These are phyloP conservation scores for Scophthalmus maximus DNA, from an alignment of 2,113 vertebrate genomes.

Conservation along the genomic window DNA sequence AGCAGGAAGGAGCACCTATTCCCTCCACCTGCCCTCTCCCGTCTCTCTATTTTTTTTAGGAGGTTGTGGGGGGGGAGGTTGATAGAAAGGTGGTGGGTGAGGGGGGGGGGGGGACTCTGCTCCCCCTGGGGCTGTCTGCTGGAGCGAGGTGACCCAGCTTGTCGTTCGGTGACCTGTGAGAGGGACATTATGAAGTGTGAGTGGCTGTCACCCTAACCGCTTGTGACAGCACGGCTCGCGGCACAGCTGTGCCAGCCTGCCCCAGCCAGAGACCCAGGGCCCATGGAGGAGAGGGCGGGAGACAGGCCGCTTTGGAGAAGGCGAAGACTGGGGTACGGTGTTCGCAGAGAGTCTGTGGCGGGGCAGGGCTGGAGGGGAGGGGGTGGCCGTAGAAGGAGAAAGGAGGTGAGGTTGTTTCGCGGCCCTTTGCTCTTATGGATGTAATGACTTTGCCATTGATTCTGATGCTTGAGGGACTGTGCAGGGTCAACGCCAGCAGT, in stretches of 20 bases:
- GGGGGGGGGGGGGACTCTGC: constrained; percentile 69
- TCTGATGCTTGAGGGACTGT: constrained; percentile 19
- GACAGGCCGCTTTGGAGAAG: constrained; percentile 48
- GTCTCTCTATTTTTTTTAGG: constrained; percentile 48
- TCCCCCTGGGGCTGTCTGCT: constrained; percentile 84
- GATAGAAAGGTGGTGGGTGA: constrained; percentile 63
- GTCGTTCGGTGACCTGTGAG: constrained; percentile 99
- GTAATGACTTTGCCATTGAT: constrained; percentile 41
- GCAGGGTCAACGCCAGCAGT: constrained; percentile 22
- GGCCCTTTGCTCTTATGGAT: constrained; percentile 39
- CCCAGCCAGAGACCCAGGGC: constrained; percentile 80
- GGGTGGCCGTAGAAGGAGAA: constrained; percentile 17
- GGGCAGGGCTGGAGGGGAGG: constrained; percentile 28
- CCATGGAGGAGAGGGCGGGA: constrained; percentile 43
- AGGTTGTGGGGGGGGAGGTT: constrained; percentile 9
- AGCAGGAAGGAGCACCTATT: constrained; percentile 50
- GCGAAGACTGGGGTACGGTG: constrained; percentile 31
- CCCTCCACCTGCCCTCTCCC: constrained; percentile 67
- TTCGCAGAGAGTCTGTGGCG: constrained; percentile 29
- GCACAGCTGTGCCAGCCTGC: constrained; percentile 96
- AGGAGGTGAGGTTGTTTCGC: constrained; percentile 29
- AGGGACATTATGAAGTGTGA: constrained; percentile 99
- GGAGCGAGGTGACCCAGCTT: constrained; percentile 95
- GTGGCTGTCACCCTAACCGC: constrained; percentile 95
- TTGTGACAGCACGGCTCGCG: constrained; percentile 96